Percentiles rank a stretch among this genome's conserved stretches.
phyloP scores from a whole-genome alignment of 2,888 invertebrate species.

The Hydrotaea cyrtoneurina region DNA sequence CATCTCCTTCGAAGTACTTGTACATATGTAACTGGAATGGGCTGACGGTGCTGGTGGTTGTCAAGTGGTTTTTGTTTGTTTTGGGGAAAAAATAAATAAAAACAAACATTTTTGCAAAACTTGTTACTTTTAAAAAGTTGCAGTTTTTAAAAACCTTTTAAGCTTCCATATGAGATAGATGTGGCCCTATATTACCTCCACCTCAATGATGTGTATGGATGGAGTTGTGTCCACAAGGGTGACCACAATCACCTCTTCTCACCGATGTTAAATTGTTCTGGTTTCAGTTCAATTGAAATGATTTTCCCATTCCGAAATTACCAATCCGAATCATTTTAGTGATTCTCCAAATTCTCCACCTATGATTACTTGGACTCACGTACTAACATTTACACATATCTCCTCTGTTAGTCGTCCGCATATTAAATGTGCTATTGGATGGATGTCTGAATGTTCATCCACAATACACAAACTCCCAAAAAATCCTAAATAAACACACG shows the following conservation, averaged over 20 bases:
- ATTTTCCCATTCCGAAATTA: not conserved
- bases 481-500: conserved; percentile 77
- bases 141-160: conserved; percentile 62
- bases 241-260: not conserved
- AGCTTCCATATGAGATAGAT: conserved; percentile 15
- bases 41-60: conserved; percentile 24
- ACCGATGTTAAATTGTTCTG: not conserved
- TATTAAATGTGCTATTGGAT: conserved; percentile 18
- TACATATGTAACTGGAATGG: not conserved
- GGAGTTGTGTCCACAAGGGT: conserved; percentile 6
- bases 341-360: not conserved
- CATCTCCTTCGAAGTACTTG: not conserved
- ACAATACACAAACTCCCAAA: conserved; percentile 46
- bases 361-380: not conserved
- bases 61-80: conserved; percentile 69
- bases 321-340: not conserved
- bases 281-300: conserved; percentile 35
- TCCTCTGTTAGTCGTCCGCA: not conserved
- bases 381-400: too few relatives aligned
- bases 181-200: not conserved
- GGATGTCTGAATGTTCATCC: conserved; percentile 16
- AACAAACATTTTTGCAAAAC: conserved; percentile 27
- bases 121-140: conserved; percentile 28
- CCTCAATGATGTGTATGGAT: not conserved
- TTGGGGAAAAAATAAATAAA: conserved; percentile 70